These are phyloP conservation scores for Portevinia maculata DNA, from an alignment of 2,888 invertebrate genomes.

Conservation along the genomic window DNA sequence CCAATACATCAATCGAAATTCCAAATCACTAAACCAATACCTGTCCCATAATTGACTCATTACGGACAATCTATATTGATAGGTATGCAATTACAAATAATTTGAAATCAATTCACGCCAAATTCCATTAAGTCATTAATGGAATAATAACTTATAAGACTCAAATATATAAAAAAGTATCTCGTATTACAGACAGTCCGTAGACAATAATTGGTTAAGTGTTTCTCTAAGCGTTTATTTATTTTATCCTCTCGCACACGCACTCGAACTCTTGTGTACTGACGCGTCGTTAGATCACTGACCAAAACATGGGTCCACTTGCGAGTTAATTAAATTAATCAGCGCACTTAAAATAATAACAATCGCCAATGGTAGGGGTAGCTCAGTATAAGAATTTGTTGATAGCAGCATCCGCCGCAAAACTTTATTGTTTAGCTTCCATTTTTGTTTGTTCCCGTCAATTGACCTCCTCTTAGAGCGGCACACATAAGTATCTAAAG, in stretches of 20 bases:
- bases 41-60: slow-evolving; percentile 30
- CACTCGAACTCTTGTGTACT: not conserved
- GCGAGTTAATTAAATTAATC: slow-evolving; percentile 67
- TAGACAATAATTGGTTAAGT: slow-evolving; percentile 29
- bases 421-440: slow-evolving; percentile 36
- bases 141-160: slow-evolving; percentile 28
- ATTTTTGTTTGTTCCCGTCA: slow-evolving; percentile 17
- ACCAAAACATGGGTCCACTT: slow-evolving; percentile 25
- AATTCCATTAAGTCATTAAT: slow-evolving; percentile 55
- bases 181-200: slow-evolving; percentile 21
- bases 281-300: slow-evolving; percentile 25
- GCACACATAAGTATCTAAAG: slow-evolving; percentile 34
- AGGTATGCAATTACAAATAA: slow-evolving; percentile 48
- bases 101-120: slow-evolving; percentile 63
- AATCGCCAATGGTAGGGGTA: slow-evolving; percentile 23
- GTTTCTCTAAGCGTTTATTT: not conserved
- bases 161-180: not conserved
- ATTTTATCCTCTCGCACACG: slow-evolving; percentile 24
- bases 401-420: slow-evolving; percentile 51
- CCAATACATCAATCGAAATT: no score
- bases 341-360: slow-evolving; percentile 69
- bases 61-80: slow-evolving; percentile 19
- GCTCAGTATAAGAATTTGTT: slow-evolving; percentile 8
- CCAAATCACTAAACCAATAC: not conserved
- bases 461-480: slow-evolving; percentile 45